These are phyloP conservation scores for Discoglossus pictus DNA, from an alignment of 2,797 vertebrate genomes.

Conservation along the genomic window DNA sequence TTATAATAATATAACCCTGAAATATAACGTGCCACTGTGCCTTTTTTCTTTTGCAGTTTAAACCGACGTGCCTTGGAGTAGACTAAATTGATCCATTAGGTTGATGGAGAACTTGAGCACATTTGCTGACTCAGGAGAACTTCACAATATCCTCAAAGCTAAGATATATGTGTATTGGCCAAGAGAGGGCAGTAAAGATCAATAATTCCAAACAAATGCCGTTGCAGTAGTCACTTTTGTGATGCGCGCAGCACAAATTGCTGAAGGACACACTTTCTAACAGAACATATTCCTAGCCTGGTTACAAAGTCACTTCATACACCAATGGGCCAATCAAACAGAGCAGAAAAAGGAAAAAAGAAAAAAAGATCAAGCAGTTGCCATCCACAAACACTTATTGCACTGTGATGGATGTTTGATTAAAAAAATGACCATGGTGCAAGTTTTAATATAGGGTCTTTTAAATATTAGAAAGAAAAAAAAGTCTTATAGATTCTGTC, in stretches of 20 bases:
- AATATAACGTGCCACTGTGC: constrained; percentile 31
- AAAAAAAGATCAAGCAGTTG: too few relatives aligned
- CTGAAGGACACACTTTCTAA: constrained; percentile 45
- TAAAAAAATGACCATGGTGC: too few relatives aligned
- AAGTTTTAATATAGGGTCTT: too few relatives aligned
- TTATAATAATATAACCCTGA: constrained; percentile 23
- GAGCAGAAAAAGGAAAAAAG: not conserved
- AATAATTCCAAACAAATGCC: constrained; percentile 50
- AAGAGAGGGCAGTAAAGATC: constrained; percentile 71
- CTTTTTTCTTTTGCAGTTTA: constrained; percentile 34
- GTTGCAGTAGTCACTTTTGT: constrained; percentile 47
- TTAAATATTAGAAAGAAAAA: too few relatives aligned
- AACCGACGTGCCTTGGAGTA: constrained; percentile 43
- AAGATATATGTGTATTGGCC: constrained; percentile 56
- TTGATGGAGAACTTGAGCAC: constrained; percentile 50
- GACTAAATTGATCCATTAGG: constrained; percentile 52
- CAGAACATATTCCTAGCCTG: constrained; percentile 14
- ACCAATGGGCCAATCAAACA: not conserved
- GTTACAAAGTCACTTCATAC: constrained; percentile 12
- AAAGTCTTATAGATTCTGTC: too few relatives aligned
- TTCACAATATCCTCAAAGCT: constrained; percentile 43
- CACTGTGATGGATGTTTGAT: too few relatives aligned
- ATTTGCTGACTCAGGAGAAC: constrained; percentile 51
- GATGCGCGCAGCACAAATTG: constrained; percentile 47
- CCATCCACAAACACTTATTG: too few relatives aligned